Base-by-base conservation (phyloP, 2,888 invertebrate genomes). In the Acanthosoma haemorrhoidale region DNA sequence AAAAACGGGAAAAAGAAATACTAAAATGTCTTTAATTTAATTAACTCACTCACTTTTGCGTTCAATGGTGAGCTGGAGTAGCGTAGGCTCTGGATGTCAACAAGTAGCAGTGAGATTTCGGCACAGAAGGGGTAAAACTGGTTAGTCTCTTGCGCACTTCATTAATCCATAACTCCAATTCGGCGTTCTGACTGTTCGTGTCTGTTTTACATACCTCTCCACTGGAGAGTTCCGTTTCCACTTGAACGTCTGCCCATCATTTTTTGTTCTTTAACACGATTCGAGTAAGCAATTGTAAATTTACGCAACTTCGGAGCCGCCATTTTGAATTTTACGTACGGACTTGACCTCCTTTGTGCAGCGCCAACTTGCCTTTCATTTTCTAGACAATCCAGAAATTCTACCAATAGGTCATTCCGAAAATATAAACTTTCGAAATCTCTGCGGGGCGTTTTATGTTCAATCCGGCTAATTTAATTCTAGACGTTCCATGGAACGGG, bases 301-400 rank as follows among this genome's bases (percentile, higher is more conserved):
- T 61, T 61, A 61, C 61, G 36, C 61, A 61, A 61, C 61, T 61
- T 34, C 16, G n/a, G 32, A 61, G 61, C 34, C 61, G 61, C 61
- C 61, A 61, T 61, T 61, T 61, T 61, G 61, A 61, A 61, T 36
- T 61, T 61, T 51, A 51, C 51, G 51, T 51, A 51, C 51, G 51
- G 51, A 25, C 51, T 51, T 51, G 51, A 51, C 51, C 51, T 51
- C 51, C 2, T 51, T 51, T n/a, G 13, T 51, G 25, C n/a, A n/a
- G 25, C 25, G 25, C n/a, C n/a, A n/a, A n/a, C n/a, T n/a, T n/a
- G n/a, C n/a, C n/a, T n/a, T n/a, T n/a, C n/a, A n/a, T n/a, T n/a
- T n/a, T n/a, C n/a, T n/a, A n/a, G n/a, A n/a, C n/a, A n/a, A n/a
- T n/a, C n/a, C n/a, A n/a, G n/a, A n/a, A n/a, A n/a, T n/a, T n/a